Percentiles rank a stretch among this genome's conserved stretches.
Evolutionary conservation across 2,888 invertebrate species (phyloP).

Genomic region (Leptogaster cylindrica): DNA sequence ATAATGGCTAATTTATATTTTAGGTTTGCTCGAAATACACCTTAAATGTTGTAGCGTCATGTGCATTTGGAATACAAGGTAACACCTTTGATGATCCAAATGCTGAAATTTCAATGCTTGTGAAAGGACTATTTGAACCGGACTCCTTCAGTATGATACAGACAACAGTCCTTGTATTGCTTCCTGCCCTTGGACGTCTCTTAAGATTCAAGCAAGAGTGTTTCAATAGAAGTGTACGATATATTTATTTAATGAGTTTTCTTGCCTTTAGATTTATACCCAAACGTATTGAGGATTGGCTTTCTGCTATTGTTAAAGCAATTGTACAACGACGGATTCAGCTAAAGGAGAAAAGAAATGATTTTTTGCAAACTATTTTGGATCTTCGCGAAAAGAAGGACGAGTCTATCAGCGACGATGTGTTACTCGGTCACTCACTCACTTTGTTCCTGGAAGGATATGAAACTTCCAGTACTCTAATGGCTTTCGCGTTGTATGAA

Average conservation of each 20-base stretch:
- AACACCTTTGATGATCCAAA: neutral
- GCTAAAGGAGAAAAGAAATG: constrained; percentile 4
- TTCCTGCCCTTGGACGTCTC: neutral
- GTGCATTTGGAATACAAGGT: constrained; percentile 14
- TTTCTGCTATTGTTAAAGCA: neutral
- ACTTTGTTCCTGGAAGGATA: constrained; percentile 9
- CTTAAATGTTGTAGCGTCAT: constrained; percentile 1
- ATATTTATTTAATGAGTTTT: too few relatives aligned
- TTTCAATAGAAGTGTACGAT: neutral
- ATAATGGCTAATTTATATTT: too few relatives aligned
- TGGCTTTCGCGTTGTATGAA: constrained; percentile 7
- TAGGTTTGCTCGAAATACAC: constrained; percentile 16
- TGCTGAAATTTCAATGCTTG: neutral
- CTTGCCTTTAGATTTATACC: constrained; percentile 18
- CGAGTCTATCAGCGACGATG: neutral
- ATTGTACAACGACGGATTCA: neutral
- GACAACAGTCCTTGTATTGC: neutral
- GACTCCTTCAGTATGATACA: neutral
- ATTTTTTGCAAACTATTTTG: constrained; percentile 3
- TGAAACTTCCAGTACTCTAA: constrained; percentile 20
- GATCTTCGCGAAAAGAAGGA: neutral
- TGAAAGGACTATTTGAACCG: constrained; percentile 1
- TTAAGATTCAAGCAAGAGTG: neutral
- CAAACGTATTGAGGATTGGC: neutral
- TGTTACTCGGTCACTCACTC: neutral